These are phyloP conservation scores for Eurytoma adleriae DNA, from an alignment of 2,888 invertebrate genomes.

Conservation along the genomic window DNA sequence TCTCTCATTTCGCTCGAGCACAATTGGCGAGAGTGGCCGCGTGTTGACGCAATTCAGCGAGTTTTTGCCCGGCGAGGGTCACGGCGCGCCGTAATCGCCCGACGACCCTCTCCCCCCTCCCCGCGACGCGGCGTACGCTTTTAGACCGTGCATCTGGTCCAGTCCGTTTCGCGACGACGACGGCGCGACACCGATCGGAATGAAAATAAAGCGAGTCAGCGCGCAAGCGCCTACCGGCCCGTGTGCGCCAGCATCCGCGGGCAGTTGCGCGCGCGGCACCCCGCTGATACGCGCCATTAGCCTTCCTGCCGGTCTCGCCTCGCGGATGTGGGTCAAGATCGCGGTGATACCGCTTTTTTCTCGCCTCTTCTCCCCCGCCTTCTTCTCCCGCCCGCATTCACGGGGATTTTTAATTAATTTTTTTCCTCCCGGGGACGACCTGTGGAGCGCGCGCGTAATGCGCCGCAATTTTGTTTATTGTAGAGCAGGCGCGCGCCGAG, in stretches of 20 bases:
- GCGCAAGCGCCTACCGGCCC: not conserved
- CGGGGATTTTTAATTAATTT: not conserved
- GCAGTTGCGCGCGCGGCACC: not conserved
- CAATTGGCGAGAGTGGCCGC: conserved; percentile 34
- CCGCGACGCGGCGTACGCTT: conserved; percentile 61
- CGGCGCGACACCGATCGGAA: conserved; percentile 8
- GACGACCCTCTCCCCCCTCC: not conserved
- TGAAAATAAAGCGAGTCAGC: conserved; percentile 36
- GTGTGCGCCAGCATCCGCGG: not conserved
- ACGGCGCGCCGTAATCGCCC: not conserved
- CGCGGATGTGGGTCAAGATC: conserved; percentile 45
- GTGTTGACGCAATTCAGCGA: conserved; percentile 23
- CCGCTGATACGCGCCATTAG: conserved; percentile 25
- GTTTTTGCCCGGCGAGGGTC: conserved; percentile 3
- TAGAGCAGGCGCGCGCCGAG: not conserved
- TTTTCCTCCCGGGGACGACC: not conserved
- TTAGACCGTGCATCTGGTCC: conserved; percentile 70
- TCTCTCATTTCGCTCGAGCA: not conserved
- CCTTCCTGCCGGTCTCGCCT: not conserved
- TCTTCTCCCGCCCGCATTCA: not conserved
- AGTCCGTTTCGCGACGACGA: conserved; percentile 61
- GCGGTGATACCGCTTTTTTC: not conserved
- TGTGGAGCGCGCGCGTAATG: too few relatives aligned
- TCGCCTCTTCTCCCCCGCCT: too few relatives aligned
- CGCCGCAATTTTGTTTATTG: not conserved